Base-by-base conservation (phyloP, 2,888 invertebrate species). In the Plagiodera versicolora region DNA sequence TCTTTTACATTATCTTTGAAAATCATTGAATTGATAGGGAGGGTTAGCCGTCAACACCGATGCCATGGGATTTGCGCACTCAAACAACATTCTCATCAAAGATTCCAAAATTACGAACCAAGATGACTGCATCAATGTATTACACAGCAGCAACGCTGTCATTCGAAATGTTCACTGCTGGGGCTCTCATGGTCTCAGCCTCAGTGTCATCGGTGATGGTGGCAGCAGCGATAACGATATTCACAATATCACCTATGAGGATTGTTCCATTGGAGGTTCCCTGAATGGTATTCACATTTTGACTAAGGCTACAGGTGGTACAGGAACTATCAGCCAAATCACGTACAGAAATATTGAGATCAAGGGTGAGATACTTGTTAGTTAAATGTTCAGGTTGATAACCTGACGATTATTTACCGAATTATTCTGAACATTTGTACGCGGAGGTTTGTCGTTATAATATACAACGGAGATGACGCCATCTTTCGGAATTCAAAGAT, bases 91-190 rank as follows among this genome's bases (percentile, higher is more conserved):
- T 11, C 19, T 48, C 1, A 60, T 63, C 11, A 48, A 60, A 30
- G 49, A 63, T 16, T 56, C 57, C 2, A 52, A 39, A 8, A 49
- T 63, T 6, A 46, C 32, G 32, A 63, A 63, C 39, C 63, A 63
- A 54, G 63, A 63, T 35, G 60, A 62, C 39, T 62, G 62, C n/a
- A 52, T 58, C 6, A 55, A 54, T 4, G 50, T 59, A 5, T 50
- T 55, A 11, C 45, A 49, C 1, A 60, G 60, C 18, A 20, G n/a
- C 3, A 32, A 57, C n/a, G n/a, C n/a, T n/a, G n/a, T n/a, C n/a
- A n/a, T n/a, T n/a, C n/a, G n/a, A n/a, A n/a, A n/a, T n/a, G n/a
- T n/a, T n/a, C n/a, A n/a, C n/a, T n/a, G n/a, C n/a, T n/a, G n/a
- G n/a, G n/a, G n/a, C n/a, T n/a, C 10, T 9, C 16, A 51, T 14